These are phyloP conservation scores for Acrobasis consociella DNA, from an alignment of 2,888 invertebrate genomes.

Conservation along the genomic window DNA sequence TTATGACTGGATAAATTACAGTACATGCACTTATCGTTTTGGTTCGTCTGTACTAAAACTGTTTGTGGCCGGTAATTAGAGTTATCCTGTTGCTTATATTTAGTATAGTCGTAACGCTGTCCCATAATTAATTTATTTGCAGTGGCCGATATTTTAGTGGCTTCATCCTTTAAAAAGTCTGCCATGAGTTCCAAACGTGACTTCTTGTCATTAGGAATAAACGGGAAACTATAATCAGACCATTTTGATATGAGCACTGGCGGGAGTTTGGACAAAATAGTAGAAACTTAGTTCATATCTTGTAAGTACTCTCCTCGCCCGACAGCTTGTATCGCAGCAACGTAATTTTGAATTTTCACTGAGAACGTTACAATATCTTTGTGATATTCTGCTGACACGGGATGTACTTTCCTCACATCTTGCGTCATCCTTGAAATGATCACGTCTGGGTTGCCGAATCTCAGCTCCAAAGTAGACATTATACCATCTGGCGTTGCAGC, in stretches of 20 bases:
- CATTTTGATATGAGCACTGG: slow-evolving; percentile 25
- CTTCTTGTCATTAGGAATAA: slow-evolving; percentile 26
- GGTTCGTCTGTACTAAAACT: slow-evolving; percentile 27
- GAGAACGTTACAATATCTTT: slow-evolving; percentile 34
- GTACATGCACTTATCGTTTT: slow-evolving; percentile 26
- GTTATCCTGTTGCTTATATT: slow-evolving; percentile 23
- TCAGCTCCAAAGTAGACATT: slow-evolving; percentile 33
- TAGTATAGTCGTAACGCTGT: slow-evolving; percentile 3
- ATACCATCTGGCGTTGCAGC: slow-evolving; percentile 30
- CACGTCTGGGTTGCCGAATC: slow-evolving; percentile 35
- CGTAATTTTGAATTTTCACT: slow-evolving; percentile 34
- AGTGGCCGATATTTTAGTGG: slow-evolving; percentile 30
- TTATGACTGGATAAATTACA: slow-evolving; percentile 28
- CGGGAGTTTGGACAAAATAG: slow-evolving; percentile 23
- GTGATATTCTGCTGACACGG: slow-evolving; percentile 30
- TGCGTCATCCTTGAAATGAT: slow-evolving; percentile 31
- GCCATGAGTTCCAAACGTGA: slow-evolving; percentile 32
- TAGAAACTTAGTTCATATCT: slow-evolving; percentile 21
- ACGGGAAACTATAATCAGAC: slow-evolving; percentile 36
- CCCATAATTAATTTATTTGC: slow-evolving; percentile 18
- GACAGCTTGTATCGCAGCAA: slow-evolving; percentile 30
- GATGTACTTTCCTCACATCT: slow-evolving; percentile 33
- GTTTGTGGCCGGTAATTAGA: slow-evolving; percentile 23
- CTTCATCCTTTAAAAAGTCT: slow-evolving; percentile 35
- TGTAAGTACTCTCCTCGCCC: slow-evolving; percentile 29